Evolutionary conservation across 1,140 invertebrate genomes (phyloP).

Genomic region (Epicauta chinensis): DNA sequence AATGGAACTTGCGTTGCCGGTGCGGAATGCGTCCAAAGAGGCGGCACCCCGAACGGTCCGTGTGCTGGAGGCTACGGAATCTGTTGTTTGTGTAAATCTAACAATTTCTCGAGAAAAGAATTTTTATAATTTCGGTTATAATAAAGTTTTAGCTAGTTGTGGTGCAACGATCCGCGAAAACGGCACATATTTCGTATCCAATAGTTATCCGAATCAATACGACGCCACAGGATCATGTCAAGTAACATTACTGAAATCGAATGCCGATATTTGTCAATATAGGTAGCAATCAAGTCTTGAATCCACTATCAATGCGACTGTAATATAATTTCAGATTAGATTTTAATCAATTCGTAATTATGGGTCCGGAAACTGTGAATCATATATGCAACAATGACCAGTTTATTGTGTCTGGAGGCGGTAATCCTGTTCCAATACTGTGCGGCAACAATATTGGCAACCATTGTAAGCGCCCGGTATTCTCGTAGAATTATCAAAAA

Average conservation of each 20-base stretch:
- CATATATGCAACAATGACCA: slow-evolving; percentile 78
- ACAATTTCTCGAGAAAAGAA: no score
- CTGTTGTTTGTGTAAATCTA: slow-evolving; percentile 65
- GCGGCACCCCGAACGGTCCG: slow-evolving; percentile 64
- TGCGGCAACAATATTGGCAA: slow-evolving; percentile 76
- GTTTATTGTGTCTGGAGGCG: slow-evolving; percentile 75
- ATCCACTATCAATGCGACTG: background rate
- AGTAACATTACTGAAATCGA: slow-evolving; percentile 67
- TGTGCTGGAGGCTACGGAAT: slow-evolving; percentile 70
- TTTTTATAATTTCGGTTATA: background rate
- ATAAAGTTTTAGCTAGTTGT: slow-evolving; percentile 66
- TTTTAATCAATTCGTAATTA: slow-evolving; percentile 66
- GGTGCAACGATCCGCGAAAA: slow-evolving; percentile 70
- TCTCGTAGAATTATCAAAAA: background rate
- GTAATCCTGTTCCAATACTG: slow-evolving; percentile 70
- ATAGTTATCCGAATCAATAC: slow-evolving; percentile 65
- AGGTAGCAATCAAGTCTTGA: slow-evolving; percentile 47
- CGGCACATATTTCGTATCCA: slow-evolving; percentile 77
- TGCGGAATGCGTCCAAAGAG: slow-evolving; percentile 58
- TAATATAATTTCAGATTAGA: slow-evolving; percentile 56
- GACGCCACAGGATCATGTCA: slow-evolving; percentile 77
- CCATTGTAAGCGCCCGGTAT: slow-evolving; percentile 61
- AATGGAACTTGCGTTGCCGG: slow-evolving; percentile 69
- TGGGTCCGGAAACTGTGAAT: slow-evolving; percentile 65
- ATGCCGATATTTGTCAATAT: slow-evolving; percentile 73